phyloP scores from a whole-genome alignment of 1,140 invertebrate genomes.

The Drosophila parabipectinata region DNA sequence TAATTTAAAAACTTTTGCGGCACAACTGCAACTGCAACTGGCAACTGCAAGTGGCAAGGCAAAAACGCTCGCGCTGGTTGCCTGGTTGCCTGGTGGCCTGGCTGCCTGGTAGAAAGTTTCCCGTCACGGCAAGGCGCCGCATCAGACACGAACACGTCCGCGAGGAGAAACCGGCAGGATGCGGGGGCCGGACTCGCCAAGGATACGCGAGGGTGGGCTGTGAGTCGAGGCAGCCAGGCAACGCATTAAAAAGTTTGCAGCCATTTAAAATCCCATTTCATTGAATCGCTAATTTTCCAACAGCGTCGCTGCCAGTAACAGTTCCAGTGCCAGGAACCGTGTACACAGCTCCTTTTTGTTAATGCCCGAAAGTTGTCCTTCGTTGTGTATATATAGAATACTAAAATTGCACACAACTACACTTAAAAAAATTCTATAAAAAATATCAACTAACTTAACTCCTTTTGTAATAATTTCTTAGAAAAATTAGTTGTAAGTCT shows the following conservation, averaged over 20 bases:
- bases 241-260: slow-evolving; percentile 83
- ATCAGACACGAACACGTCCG: slow-evolving; percentile 69
- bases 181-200: background rate
- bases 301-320: slow-evolving; percentile 50
- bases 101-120: slow-evolving; percentile 46
- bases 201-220: slow-evolving; percentile 3
- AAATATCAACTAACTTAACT: background rate
- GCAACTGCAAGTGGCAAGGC: slow-evolving; percentile 52
- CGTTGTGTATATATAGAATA: slow-evolving; percentile 13
- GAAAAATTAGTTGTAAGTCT: background rate
- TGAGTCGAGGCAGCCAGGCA: slow-evolving; percentile 3
- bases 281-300: slow-evolving; percentile 83
- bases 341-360: slow-evolving; percentile 43
- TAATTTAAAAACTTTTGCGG: slow-evolving; percentile 80
- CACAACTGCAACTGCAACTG: slow-evolving; percentile 69
- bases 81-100: slow-evolving; percentile 9
- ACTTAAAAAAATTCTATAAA: background rate
- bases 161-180: slow-evolving; percentile 8
- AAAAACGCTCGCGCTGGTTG: slow-evolving; percentile 59
- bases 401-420: slow-evolving; percentile 32
- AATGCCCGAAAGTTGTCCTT: slow-evolving; percentile 46
- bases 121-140: slow-evolving; percentile 51
- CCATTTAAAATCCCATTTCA: slow-evolving; percentile 84
- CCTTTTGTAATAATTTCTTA: background rate
- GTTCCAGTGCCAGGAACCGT: slow-evolving; percentile 35